Conservation (phyloP, 2,888 invertebrate genomes). For the Leptogaster cylindrica region DNA sequence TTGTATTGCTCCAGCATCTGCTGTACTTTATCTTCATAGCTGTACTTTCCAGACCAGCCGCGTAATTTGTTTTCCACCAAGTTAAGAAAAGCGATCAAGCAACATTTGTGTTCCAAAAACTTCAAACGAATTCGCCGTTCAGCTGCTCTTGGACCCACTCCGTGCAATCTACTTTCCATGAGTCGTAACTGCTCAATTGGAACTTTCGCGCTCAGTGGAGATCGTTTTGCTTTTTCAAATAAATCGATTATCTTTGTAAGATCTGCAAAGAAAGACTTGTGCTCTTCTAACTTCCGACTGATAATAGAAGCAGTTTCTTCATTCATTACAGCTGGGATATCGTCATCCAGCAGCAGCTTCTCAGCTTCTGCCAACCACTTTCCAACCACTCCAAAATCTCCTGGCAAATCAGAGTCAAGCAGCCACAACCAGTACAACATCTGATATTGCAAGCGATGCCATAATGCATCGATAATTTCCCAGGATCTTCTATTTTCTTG, state of each 20-base stretch:
- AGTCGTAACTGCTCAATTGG: conserved; percentile 81
- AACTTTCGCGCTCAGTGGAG: conserved; percentile 73
- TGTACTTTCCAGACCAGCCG: conserved; percentile 89
- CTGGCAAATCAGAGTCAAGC: conserved; percentile 83
- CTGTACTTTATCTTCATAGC: conserved; percentile 80
- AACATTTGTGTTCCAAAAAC: conserved; percentile 92
- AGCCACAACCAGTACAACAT: conserved; percentile 88
- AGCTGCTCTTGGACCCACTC: conserved; percentile 76
- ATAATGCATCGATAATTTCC: conserved; percentile 79
- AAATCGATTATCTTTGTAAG: conserved; percentile 77
- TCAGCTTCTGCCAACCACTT: conserved; percentile 92
- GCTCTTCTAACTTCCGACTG: conserved; percentile 86
- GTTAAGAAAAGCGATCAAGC: conserved; percentile 89
- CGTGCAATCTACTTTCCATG: conserved; percentile 78
- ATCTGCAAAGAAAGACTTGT: conserved; percentile 87
- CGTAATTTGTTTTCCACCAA: conserved; percentile 88
- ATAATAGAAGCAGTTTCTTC: conserved; percentile 88
- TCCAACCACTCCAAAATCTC: conserved; percentile 83
- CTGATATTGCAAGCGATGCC: conserved; percentile 80
- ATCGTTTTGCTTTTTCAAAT: conserved; percentile 76
- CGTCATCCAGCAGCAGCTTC: conserved; percentile 78
- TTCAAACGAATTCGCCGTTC: conserved; percentile 85
- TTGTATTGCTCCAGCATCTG: conserved; percentile 87
- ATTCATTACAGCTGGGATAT: conserved; percentile 83
- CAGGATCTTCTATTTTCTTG: conserved; percentile 86